phyloP scores from a whole-genome alignment of 2,797 vertebrate species.

The Dryobates pubescens region DNA sequence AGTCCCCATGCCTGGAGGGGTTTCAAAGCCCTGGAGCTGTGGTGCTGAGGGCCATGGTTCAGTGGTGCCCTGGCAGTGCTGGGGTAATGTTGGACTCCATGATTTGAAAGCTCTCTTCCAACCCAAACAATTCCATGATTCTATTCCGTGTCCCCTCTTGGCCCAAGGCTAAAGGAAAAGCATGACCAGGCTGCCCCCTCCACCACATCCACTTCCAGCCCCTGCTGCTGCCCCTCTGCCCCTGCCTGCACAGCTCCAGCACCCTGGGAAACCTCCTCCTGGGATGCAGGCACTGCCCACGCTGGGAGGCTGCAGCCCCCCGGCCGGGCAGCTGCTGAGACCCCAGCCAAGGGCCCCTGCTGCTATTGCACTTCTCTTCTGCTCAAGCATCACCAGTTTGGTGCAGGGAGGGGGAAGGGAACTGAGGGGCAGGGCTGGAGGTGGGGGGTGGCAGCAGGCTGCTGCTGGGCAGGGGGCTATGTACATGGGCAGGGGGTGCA shows the following conservation, averaged over 20 bases:
- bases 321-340: background rate
- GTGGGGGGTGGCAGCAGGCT: background rate
- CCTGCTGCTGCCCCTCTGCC: background rate
- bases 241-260: background rate
- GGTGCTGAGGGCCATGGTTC: no score
- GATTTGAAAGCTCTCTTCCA: background rate
- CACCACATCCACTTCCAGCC: background rate
- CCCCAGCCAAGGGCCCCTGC: background rate
- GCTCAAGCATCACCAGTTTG: constrained; percentile 20
- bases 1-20: no score
- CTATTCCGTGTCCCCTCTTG: background rate
- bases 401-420: background rate
- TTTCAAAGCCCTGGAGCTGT: no score
- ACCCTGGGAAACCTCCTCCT: background rate
- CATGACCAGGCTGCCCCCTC: background rate
- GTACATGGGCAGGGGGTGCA: background rate
- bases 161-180: background rate
- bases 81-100: no score
- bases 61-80: no score
- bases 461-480: background rate
- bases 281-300: background rate
- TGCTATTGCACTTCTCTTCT: constrained; percentile 71
- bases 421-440: background rate
- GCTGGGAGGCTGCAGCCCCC: background rate
- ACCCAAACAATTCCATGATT: background rate